These are phyloP conservation scores for Eleginops maclovinus DNA, from an alignment of 2,113 vertebrate species.

Conservation along the genomic window DNA sequence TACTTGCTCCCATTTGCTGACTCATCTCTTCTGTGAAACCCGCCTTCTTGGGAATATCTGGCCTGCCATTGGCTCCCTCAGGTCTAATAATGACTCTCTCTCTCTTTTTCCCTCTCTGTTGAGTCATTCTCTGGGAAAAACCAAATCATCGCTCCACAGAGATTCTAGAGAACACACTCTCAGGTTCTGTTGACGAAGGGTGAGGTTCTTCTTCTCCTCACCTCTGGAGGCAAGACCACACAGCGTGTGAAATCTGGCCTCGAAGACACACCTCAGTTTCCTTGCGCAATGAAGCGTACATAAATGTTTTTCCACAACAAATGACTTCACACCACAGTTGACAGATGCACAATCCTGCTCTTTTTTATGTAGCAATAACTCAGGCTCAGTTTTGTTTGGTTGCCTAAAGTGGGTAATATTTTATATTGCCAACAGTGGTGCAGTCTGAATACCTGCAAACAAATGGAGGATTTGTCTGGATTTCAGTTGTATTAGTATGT, in stretches of 20 bases:
- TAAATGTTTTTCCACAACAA: constrained; percentile 60
- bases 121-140: constrained; percentile 82
- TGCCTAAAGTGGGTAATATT: constrained; percentile 11
- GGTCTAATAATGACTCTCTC: constrained; percentile 36
- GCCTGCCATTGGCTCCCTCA: constrained; percentile 61
- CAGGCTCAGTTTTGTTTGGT: constrained; percentile 3
- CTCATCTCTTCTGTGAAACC: constrained; percentile 69
- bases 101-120: constrained; percentile 26
- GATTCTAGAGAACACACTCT: constrained; percentile 67
- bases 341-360: constrained; percentile 27
- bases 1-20: constrained; percentile 63
- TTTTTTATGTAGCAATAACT: constrained; percentile 7
- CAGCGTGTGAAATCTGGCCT: constrained; percentile 78
- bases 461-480: constrained; percentile 45
- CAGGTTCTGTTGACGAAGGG: constrained; percentile 85
- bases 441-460: constrained; percentile 37
- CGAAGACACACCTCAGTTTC: constrained; percentile 79
- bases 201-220: constrained; percentile 80
- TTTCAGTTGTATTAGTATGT: constrained; percentile 43
- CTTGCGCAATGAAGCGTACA: constrained; percentile 53
- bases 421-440: neutral
- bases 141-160: constrained; percentile 61
- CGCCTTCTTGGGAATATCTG: constrained; percentile 58
- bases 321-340: constrained; percentile 50
- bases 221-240: constrained; percentile 82